phyloP scores from a whole-genome alignment of 2,113 vertebrate genomes.

The Oryzias javanicus region DNA sequence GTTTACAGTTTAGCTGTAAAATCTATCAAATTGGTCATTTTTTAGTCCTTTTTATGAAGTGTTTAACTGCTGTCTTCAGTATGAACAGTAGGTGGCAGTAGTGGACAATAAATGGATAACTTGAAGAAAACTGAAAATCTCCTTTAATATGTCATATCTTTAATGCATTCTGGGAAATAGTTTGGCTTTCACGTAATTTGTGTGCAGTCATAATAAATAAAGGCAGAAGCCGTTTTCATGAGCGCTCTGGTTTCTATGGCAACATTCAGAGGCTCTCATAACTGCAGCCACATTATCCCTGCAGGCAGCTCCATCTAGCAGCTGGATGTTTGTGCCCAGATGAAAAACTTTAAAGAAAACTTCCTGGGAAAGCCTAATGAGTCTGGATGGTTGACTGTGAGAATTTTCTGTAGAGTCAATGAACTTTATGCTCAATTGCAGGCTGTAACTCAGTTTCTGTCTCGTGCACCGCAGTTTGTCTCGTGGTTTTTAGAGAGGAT shows the following conservation, averaged over 20 bases:
- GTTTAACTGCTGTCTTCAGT: neutral
- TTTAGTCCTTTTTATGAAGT: too few relatives aligned
- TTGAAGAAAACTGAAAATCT: too few relatives aligned
- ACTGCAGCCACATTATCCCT: slow-evolving; percentile 42
- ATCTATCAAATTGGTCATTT: too few relatives aligned
- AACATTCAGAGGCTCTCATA: slow-evolving; percentile 6
- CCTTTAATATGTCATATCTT: too few relatives aligned
- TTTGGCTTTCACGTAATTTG: too few relatives aligned
- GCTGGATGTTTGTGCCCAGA: slow-evolving; percentile 33
- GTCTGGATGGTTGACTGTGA: slow-evolving; percentile 2
- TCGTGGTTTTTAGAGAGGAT: slow-evolving; percentile 4
- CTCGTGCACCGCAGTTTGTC: slow-evolving; percentile 1
- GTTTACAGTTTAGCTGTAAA: too few relatives aligned
- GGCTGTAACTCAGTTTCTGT: too few relatives aligned
- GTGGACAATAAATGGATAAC: slow-evolving; percentile 5
- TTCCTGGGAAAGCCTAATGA: neutral
- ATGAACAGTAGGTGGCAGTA: slow-evolving; percentile 63
- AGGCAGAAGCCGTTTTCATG: too few relatives aligned
- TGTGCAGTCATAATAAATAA: too few relatives aligned
- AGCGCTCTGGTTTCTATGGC: too few relatives aligned
- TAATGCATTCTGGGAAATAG: too few relatives aligned
- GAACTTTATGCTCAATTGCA: too few relatives aligned
- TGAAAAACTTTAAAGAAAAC: slow-evolving; percentile 22
- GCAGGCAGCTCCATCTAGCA: slow-evolving; percentile 41
- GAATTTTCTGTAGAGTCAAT: slow-evolving; percentile 1